These are phyloP conservation scores for Paratilapia polleni DNA, from an alignment of 2,113 vertebrate genomes.

Conservation along the genomic window DNA sequence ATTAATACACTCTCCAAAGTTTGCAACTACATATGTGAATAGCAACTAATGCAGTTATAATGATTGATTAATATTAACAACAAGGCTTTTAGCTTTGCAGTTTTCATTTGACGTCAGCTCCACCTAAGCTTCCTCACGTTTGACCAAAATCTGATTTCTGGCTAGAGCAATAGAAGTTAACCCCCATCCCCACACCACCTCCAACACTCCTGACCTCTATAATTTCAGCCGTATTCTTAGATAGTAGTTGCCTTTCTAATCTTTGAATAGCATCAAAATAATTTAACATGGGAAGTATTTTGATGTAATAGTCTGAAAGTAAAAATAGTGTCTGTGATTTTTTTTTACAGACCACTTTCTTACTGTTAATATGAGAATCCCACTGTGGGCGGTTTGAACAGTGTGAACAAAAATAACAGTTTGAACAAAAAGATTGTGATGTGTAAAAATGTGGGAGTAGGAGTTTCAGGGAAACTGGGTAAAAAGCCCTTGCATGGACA, in stretches of 20 bases:
- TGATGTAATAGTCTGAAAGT: not conserved
- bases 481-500: no score
- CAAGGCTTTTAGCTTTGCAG: not conserved
- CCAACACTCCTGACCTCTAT: not conserved
- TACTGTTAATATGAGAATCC: not conserved
- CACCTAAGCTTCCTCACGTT: not conserved
- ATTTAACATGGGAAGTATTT: not conserved
- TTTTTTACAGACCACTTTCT: not conserved
- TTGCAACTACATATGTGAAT: not conserved
- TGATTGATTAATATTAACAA: not conserved
- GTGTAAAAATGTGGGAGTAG: no score
- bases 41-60: not conserved
- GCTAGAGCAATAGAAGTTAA: not conserved
- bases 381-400: not conserved
- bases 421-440: no score
- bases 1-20: not conserved
- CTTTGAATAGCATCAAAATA: not conserved
- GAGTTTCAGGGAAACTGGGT: no score
- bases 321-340: not conserved
- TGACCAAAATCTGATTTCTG: not conserved
- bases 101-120: not conserved
- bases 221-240: not conserved
- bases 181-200: fast-evolving
- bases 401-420: no score
- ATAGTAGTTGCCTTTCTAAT: not conserved